Conservation (phyloP, 1,140 invertebrate genomes). For the Parapsyche elsis region DNA sequence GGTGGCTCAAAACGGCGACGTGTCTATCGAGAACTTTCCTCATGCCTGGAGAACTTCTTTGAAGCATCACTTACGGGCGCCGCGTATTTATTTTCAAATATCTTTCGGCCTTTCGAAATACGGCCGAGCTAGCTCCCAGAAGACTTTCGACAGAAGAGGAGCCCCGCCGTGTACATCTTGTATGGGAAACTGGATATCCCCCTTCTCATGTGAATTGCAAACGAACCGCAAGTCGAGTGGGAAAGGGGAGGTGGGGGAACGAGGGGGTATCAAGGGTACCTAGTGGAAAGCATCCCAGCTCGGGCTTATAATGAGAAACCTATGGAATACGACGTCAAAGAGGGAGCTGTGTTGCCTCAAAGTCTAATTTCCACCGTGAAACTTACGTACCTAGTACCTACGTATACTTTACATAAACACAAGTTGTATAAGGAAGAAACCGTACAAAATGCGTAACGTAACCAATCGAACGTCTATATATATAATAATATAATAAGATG, state of each 20-base stretch:
- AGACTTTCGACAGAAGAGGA: constrained; percentile 20
- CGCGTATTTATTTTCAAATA: constrained; percentile 28
- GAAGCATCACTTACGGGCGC: constrained; percentile 13
- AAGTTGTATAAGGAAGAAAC: background rate
- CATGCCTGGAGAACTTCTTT: constrained; percentile 11
- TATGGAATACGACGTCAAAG: background rate
- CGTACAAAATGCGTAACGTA: background rate
- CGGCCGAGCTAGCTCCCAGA: constrained; percentile 12
- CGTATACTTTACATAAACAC: background rate
- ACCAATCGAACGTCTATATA: no score
- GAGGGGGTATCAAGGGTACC: background rate
- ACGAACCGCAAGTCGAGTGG: constrained; percentile 41
- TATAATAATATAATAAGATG: no score
- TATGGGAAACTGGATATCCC: constrained; percentile 38
- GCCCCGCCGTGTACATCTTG: background rate
- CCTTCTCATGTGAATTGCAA: constrained; percentile 42
- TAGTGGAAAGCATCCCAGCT: background rate
- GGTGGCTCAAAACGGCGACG: background rate
- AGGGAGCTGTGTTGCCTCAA: background rate
- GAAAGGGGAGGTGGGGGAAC: background rate
- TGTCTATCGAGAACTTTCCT: constrained; percentile 23
- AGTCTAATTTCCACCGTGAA: background rate
- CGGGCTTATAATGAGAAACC: constrained; percentile 8
- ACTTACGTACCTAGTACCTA: background rate
- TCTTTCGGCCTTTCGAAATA: constrained; percentile 31